Percentiles rank a stretch among this genome's conserved stretches.
Conservation (phyloP, 1,140 invertebrate genomes). For the Maniola jurtina region DNA sequence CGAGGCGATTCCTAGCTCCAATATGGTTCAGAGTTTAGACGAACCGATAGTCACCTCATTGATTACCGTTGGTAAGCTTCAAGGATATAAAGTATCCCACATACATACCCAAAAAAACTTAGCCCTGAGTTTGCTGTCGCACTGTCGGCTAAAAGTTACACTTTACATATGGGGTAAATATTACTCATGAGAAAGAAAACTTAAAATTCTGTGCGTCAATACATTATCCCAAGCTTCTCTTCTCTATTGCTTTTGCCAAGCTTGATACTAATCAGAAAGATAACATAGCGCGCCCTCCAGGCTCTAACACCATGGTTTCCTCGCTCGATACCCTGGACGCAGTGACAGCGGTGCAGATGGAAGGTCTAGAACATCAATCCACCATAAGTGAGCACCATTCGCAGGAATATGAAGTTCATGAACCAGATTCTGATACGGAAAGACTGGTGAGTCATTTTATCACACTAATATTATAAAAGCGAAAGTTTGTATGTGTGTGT, state of each 20-base stretch:
- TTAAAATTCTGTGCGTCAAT: background rate
- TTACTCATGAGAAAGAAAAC: background rate
- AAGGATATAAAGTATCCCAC: too few relatives aligned
- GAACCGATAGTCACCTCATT: too few relatives aligned
- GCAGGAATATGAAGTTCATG: constrained; percentile 71
- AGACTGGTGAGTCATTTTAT: constrained; percentile 51
- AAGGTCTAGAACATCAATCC: constrained; percentile 71
- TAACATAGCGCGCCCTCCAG: constrained; percentile 77
- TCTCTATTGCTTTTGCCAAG: constrained; percentile 49
- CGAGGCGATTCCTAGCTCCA: too few relatives aligned
- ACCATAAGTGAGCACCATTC: constrained; percentile 69
- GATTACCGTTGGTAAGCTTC: too few relatives aligned
- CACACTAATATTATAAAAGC: too few relatives aligned
- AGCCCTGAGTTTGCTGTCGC: too few relatives aligned
- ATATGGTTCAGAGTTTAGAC: too few relatives aligned
- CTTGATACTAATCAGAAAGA: constrained; percentile 75
- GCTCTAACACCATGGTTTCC: constrained; percentile 86
- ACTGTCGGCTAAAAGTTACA: too few relatives aligned
- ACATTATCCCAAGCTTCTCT: constrained; percentile 26
- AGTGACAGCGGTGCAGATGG: constrained; percentile 71
- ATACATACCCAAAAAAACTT: too few relatives aligned
- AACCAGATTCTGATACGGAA: constrained; percentile 73
- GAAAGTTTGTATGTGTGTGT: too few relatives aligned
- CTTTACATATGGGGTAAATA: too few relatives aligned
- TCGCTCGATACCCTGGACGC: constrained; percentile 84